Percentiles rank a stretch among this genome's conserved stretches.
phyloP scores from a whole-genome alignment of 2,797 vertebrate species.

The Enteromius thamalakanensis region DNA sequence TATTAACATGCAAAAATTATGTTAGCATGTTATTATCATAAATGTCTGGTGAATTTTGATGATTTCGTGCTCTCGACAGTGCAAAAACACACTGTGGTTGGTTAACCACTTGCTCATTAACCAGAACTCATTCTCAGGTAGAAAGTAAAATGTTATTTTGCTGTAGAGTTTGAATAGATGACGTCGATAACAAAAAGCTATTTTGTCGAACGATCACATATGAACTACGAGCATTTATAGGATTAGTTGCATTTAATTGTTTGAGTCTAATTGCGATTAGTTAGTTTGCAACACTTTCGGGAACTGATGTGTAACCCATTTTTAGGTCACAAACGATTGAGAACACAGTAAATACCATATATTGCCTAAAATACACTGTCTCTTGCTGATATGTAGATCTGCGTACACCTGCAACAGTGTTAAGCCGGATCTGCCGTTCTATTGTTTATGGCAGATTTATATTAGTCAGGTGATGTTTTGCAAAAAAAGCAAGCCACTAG shows the following conservation, averaged over 20 bases:
- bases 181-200: no score
- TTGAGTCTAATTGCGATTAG: neutral
- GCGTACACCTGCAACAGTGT: constrained; percentile 20
- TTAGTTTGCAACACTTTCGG: neutral
- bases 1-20: neutral
- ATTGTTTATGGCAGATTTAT: constrained; percentile 14
- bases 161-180: neutral
- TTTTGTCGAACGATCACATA: neutral
- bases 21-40: neutral
- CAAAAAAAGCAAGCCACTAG: constrained; percentile 11
- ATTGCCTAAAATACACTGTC: neutral
- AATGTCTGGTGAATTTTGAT: neutral
- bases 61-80: neutral
- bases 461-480: constrained; percentile 12
- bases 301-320: neutral
- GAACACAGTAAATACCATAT: neutral
- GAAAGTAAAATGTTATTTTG: neutral
- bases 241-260: neutral
- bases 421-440: constrained; percentile 2
- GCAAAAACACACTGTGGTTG: neutral
- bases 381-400: neutral
- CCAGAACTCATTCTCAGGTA: neutral
- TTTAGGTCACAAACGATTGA: neutral
- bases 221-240: neutral
- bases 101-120: neutral